These are phyloP conservation scores for Gastrophryne carolinensis DNA, from an alignment of 2,797 vertebrate species.

Conservation along the genomic window DNA sequence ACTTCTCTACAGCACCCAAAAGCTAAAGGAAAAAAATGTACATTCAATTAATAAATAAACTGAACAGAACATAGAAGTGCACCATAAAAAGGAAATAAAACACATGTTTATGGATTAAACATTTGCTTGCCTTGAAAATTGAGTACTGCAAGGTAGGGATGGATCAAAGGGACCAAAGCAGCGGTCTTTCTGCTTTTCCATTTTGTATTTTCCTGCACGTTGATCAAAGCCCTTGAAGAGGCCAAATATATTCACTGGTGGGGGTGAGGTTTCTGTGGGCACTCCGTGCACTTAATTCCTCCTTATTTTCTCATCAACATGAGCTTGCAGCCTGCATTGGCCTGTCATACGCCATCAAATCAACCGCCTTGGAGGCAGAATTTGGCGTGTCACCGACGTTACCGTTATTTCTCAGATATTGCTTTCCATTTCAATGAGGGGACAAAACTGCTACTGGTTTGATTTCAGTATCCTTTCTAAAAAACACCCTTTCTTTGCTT, in stretches of 20 bases:
- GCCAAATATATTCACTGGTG: conserved; percentile 40
- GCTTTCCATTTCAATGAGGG: neutral
- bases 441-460: neutral
- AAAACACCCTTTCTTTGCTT: neutral
- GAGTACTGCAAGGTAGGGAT: conserved; percentile 13
- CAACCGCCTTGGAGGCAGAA: conserved; percentile 8
- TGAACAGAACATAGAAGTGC: neutral
- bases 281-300: conserved; percentile 29
- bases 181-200: conserved; percentile 28
- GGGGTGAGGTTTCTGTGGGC: conserved; percentile 25
- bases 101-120: conserved; percentile 22
- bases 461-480: neutral
- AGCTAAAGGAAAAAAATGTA: too few relatives aligned
- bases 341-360: conserved; percentile 34
- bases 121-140: conserved; percentile 17
- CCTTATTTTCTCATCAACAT: conserved; percentile 29
- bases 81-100: neutral
- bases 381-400: conserved; percentile 1
- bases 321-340: conserved; percentile 6
- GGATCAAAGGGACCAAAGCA: conserved; percentile 13
- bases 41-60: neutral
- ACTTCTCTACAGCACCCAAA: too few relatives aligned
- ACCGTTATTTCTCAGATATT: conserved; percentile 7
- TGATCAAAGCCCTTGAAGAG: conserved; percentile 43
- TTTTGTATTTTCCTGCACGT: conserved; percentile 24